Conservation (phyloP, 2,888 invertebrate species). For the Hecatera dysodea region DNA sequence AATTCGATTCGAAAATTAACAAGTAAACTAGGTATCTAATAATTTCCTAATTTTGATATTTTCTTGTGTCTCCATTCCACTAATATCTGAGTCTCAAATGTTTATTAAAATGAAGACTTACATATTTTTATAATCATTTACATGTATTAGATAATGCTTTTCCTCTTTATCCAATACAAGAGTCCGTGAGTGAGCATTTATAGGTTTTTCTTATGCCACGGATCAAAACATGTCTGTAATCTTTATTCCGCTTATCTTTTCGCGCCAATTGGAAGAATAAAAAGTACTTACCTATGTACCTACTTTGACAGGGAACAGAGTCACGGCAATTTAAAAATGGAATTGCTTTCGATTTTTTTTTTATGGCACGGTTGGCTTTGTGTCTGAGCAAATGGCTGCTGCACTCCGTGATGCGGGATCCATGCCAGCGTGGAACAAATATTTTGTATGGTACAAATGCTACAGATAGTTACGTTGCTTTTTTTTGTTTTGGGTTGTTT, state of each 20-base stretch:
- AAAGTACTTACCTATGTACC: not conserved
- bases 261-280: slow-evolving; percentile 23
- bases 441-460: no score
- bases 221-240: not conserved
- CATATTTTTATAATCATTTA: no score
- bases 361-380: no score
- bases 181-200: not conserved
- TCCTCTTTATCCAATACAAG: not conserved
- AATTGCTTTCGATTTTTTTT: not conserved
- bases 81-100: no score
- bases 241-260: slow-evolving; percentile 17
- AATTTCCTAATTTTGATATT: not conserved
- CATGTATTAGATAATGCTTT: no score
- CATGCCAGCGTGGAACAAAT: not conserved
- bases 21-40: not conserved
- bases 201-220: not conserved
- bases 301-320: slow-evolving; percentile 11
- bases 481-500: no score
- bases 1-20: no score
- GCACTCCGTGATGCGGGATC: not conserved
- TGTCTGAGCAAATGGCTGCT: no score
- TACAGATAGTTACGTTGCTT: no score
- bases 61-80: not conserved
- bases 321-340: slow-evolving; percentile 31
- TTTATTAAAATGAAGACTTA: no score